Percentiles rank a stretch among this genome's conserved stretches.
These are phyloP conservation scores for Ophion ventricosus DNA, from an alignment of 2,888 invertebrate species.

Conservation along the genomic window DNA sequence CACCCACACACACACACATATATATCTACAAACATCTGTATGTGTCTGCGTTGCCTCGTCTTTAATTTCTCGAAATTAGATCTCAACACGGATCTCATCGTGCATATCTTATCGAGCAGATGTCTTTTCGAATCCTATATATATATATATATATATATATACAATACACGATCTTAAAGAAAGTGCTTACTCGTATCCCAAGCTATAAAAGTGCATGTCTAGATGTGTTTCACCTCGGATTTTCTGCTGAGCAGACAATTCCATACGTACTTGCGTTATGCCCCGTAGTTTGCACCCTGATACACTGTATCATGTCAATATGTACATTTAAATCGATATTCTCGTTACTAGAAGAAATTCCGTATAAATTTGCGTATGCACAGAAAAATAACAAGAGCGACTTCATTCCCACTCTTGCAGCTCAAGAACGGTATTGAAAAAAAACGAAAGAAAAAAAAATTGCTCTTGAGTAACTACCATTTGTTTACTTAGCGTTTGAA, in stretches of 20 bases:
- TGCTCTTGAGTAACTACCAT: no score
- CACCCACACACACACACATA: background rate
- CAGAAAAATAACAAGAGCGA: no score
- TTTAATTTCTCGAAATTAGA: constrained; percentile 52
- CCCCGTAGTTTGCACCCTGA: constrained; percentile 14
- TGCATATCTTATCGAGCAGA: constrained; percentile 53
- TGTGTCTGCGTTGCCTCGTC: constrained; percentile 9
- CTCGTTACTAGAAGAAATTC: background rate
- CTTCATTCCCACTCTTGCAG: no score
- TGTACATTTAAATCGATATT: background rate
- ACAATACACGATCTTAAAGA: constrained; percentile 34
- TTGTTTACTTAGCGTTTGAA: no score
- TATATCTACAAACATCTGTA: background rate
- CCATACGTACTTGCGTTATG: constrained; percentile 9
- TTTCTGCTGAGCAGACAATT: constrained; percentile 52
- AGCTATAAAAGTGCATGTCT: constrained; percentile 47
- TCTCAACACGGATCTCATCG: constrained; percentile 46
- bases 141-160: background rate
- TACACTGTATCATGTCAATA: constrained; percentile 7
- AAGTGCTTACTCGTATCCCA: constrained; percentile 60
- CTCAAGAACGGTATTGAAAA: no score
- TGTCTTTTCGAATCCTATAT: constrained; percentile 27
- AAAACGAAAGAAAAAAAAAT: no score
- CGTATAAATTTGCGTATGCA: background rate
- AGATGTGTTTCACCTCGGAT: constrained; percentile 45